These are phyloP conservation scores for Varanus salvator DNA, from an alignment of 2,113 vertebrate genomes.

Conservation along the genomic window DNA sequence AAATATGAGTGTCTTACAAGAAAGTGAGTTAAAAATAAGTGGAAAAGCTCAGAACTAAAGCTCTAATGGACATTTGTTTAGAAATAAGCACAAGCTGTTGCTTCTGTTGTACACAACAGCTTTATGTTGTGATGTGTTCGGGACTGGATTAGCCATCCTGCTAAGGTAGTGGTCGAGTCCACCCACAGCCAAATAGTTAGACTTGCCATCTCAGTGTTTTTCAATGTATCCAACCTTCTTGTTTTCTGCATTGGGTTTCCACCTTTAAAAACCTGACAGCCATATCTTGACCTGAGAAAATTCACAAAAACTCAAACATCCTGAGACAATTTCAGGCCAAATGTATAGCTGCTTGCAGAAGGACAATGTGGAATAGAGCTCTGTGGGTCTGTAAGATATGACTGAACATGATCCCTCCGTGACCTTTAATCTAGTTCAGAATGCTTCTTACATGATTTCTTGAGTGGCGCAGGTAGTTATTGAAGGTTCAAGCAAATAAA, in stretches of 20 bases:
- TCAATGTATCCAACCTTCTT: background rate
- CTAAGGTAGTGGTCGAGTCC: background rate
- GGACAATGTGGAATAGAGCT: background rate
- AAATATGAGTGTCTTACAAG: background rate
- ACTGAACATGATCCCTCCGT: background rate
- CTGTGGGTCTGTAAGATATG: background rate
- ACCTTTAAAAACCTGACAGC: background rate
- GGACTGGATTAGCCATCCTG: background rate
- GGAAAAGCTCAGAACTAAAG: too few species aligned
- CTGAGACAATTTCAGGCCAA: background rate
- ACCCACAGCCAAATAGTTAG: background rate
- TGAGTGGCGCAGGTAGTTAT: background rate
- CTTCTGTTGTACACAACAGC: background rate
- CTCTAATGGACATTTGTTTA: background rate
- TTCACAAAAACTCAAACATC: background rate
- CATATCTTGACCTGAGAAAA: background rate
- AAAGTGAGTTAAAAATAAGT: background rate
- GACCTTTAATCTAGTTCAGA: background rate
- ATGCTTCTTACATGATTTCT: background rate
- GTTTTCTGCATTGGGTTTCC: background rate
- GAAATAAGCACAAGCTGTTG: background rate
- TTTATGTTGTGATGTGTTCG: background rate
- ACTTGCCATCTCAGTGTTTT: background rate
- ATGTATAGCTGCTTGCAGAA: background rate
- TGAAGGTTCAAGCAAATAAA: background rate